These are phyloP conservation scores for Belonocnema kinseyi DNA, from an alignment of 1,140 invertebrate species.

Conservation along the genomic window DNA sequence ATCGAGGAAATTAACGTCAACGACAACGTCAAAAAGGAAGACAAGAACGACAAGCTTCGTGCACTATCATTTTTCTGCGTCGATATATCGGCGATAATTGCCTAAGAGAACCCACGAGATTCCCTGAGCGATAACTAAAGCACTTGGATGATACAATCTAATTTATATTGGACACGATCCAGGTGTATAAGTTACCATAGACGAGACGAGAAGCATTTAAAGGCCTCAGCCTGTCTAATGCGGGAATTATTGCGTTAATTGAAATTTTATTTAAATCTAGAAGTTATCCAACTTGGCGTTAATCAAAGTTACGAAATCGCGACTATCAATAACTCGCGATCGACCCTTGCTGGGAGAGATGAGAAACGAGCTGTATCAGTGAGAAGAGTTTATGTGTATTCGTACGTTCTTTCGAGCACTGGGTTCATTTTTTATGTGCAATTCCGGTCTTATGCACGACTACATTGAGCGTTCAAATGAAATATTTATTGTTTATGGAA, in stretches of 20 bases:
- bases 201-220: conserved; percentile 33
- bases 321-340: conserved; percentile 12
- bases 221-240: conserved; percentile 33
- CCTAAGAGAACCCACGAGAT: conserved; percentile 63
- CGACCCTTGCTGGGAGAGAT: conserved; percentile 1
- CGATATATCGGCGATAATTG: conserved; percentile 69
- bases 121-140: conserved; percentile 56
- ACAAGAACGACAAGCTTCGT: conserved; percentile 46
- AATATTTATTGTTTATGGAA: conserved; percentile 25
- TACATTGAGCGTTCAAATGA: conserved; percentile 18
- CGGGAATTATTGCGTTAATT: conserved; percentile 48
- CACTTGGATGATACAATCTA: conserved; percentile 67
- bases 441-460: not conserved
- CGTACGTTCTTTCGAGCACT: not conserved
- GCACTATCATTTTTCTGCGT: conserved; percentile 65
- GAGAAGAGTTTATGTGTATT: not conserved
- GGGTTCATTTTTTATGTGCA: conserved; percentile 14
- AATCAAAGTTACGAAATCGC: not conserved
- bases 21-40: conserved; percentile 45
- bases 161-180: conserved; percentile 67
- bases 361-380: conserved; percentile 4
- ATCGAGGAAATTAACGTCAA: conserved; percentile 39
- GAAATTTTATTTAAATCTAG: conserved; percentile 61
- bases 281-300: conserved; percentile 34
- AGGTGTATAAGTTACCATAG: conserved; percentile 40